Percentiles rank a stretch among this genome's conserved stretches.
These are phyloP conservation scores for Cinara cedri DNA, from an alignment of 2,888 invertebrate species.

Conservation along the genomic window DNA sequence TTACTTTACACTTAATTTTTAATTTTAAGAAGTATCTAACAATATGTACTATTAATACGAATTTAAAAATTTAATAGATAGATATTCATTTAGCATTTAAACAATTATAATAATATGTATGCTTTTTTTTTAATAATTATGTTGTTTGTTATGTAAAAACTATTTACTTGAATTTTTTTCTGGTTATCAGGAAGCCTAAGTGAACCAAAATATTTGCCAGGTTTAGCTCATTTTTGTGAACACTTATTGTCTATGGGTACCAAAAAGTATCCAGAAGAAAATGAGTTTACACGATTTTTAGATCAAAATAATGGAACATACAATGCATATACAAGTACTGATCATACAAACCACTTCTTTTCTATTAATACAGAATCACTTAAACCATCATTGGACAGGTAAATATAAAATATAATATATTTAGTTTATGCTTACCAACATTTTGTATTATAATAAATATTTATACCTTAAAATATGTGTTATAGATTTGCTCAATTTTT, in stretches of 20 bases:
- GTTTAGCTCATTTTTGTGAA: slow-evolving; percentile 97
- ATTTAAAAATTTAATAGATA: no score
- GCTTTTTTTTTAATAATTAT: no score
- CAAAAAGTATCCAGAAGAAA: slow-evolving; percentile 88
- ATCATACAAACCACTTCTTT: slow-evolving; percentile 93
- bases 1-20: no score
- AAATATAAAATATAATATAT: slow-evolving; percentile 59
- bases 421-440: not conserved
- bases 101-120: no score
- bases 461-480: not conserved
- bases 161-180: not conserved
- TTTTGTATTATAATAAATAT: not conserved
- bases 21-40: no score
- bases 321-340: slow-evolving; percentile 89
- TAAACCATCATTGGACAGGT: slow-evolving; percentile 82
- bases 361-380: slow-evolving; percentile 87
- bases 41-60: no score
- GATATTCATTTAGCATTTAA: no score
- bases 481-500: slow-evolving; percentile 95
- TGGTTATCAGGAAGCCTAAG: slow-evolving; percentile 76
- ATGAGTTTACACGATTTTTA: slow-evolving; percentile 87
- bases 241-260: slow-evolving; percentile 99
- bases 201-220: slow-evolving; percentile 88
- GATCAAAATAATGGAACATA: slow-evolving; percentile 88
- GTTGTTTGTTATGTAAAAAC: no score